These are phyloP conservation scores for Eulacestoma nigropectus DNA, from an alignment of 2,113 vertebrate species.

Conservation along the genomic window DNA sequence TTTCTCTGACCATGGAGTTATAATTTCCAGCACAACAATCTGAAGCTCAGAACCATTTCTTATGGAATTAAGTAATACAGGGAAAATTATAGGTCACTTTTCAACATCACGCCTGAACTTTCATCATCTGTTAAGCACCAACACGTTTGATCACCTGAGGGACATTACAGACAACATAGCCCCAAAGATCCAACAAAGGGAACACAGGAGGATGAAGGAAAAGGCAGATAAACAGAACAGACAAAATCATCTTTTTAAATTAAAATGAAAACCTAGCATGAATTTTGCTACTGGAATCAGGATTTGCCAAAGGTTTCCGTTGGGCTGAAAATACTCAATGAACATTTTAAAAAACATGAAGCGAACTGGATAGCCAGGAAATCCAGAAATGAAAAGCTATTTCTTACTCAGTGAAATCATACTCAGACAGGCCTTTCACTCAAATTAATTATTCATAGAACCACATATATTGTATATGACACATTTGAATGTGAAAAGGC, in stretches of 20 bases:
- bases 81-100: background rate
- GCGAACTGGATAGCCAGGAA: background rate
- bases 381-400: background rate
- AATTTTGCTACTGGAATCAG: background rate
- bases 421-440: conserved; percentile 56
- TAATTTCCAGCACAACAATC: conserved; percentile 1
- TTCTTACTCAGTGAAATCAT: conserved; percentile 50
- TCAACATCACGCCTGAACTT: background rate
- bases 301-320: background rate
- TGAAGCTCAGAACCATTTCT: background rate
- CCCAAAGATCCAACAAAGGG: background rate
- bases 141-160: background rate
- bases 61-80: background rate
- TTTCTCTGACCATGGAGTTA: background rate
- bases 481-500: conserved; percentile 69
- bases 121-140: background rate
- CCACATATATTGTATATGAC: conserved; percentile 55
- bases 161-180: background rate
- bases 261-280: background rate
- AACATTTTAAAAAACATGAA: background rate
- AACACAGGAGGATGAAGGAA: background rate
- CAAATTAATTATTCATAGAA: conserved; percentile 72
- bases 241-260: background rate
- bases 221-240: background rate
- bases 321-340: background rate